Base-by-base conservation (phyloP, 1,140 invertebrate genomes). In the Formica selysi region DNA sequence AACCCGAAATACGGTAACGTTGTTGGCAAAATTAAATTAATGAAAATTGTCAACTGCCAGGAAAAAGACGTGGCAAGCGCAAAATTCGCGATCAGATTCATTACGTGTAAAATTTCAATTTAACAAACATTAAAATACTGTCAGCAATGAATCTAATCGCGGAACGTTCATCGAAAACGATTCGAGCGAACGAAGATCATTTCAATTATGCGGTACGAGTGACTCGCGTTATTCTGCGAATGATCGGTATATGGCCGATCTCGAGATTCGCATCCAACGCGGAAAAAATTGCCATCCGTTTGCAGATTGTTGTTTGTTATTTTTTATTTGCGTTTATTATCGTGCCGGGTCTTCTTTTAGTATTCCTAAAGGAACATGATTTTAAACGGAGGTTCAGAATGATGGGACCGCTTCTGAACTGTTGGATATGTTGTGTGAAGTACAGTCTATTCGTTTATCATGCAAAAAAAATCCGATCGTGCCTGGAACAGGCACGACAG, bases 211-310 rank as follows among this genome's bases (percentile, higher is more conserved):
- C 78, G 8, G 36, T 76, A 11, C 64, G 44, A 64, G 54, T 89
- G n/a, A 68, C 59, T 7, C 64, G 61, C 1, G 5, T 54, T 7
- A 78, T 91, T 29, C 16, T 91, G 3, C 76, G 44, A 10, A 26
- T 59, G 3, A 59, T 91, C 29, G 90, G 90, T 10, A 64, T 54
- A 1, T 91, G 90, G 90, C 87, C 90, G 2, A 10, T 78, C 32
- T 11, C 59, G 13, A 51, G 6, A 11, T 7, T 51, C 8, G 68
- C 87, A 6, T 79, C 89, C 11, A 13, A 22, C 0, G 1, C 38
- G 11, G 36, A 62, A 2, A 83, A 11, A 54, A 26, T 81, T 0
- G 1, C 10, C 0, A 68, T 29, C 0, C 36, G 57, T 11, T 44
- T 54, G 0, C 36, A 65, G 19, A 59, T 85, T 19, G 1, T 61